Evolutionary conservation across 1,140 invertebrate species (phyloP).

Genomic region (Drosophila dunni): DNA sequence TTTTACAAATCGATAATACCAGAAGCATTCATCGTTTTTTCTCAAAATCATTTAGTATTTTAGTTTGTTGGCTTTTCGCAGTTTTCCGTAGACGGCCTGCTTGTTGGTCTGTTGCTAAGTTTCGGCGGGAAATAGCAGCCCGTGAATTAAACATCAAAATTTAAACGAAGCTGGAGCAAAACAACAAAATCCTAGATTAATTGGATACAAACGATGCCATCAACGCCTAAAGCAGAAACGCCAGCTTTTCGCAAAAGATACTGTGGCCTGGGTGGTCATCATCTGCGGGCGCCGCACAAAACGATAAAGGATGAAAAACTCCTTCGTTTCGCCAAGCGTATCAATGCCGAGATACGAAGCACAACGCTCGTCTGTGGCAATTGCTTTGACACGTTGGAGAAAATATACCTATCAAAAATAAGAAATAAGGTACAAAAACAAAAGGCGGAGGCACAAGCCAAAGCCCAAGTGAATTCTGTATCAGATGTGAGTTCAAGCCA

Average conservation of each 20-base stretch:
- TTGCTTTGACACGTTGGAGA: slow-evolving; percentile 21
- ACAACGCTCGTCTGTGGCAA: slow-evolving; percentile 26
- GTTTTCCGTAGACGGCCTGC: background rate
- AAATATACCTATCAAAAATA: slow-evolving; percentile 31
- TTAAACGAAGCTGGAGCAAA: background rate
- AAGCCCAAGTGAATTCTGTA: slow-evolving; percentile 7
- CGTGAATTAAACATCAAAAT: background rate
- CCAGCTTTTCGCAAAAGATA: background rate
- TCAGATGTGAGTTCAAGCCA: slow-evolving; percentile 58
- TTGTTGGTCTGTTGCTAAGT: background rate
- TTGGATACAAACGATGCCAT: background rate
- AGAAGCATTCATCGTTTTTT: too few species aligned
- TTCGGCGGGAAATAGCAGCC: slow-evolving; percentile 29
- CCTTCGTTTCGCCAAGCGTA: slow-evolving; percentile 27
- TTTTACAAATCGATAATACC: too few species aligned
- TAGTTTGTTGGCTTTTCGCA: too few species aligned
- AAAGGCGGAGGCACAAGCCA: background rate
- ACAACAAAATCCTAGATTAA: background rate
- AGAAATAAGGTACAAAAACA: slow-evolving; percentile 19
- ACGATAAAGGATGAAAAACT: slow-evolving; percentile 28
- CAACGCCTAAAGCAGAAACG: background rate
- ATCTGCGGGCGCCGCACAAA: slow-evolving; percentile 10
- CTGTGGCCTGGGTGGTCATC: slow-evolving; percentile 43
- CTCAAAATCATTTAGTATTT: background rate
- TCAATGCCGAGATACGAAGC: slow-evolving; percentile 31